Evolutionary conservation across 2,113 vertebrate species (phyloP).

Genomic region (Dendropsophus ebraccatus): DNA sequence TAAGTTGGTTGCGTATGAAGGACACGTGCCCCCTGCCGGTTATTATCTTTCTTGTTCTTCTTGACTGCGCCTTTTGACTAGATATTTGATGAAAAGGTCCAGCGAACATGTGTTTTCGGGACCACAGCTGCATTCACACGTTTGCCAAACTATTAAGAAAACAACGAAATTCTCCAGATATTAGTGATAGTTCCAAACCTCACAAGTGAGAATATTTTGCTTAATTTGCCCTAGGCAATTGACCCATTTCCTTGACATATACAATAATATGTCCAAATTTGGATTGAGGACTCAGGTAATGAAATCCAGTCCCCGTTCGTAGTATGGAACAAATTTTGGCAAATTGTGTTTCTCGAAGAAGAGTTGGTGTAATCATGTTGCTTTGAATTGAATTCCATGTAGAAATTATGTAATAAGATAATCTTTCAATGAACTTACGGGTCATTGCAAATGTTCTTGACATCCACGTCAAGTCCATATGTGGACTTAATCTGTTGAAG

Average conservation of each 20-base stretch:
- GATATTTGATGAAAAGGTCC: slow-evolving; percentile 17
- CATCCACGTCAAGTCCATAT: not conserved
- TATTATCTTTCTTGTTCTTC: not conserved
- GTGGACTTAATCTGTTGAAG: not conserved
- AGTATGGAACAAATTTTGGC: not conserved
- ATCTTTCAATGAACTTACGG: not conserved
- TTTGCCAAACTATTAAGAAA: slow-evolving; percentile 53
- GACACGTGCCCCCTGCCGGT: slow-evolving; percentile 1
- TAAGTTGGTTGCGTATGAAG: not conserved
- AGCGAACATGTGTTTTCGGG: slow-evolving; percentile 22
- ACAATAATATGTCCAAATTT: slow-evolving; percentile 13
- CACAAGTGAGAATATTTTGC: slow-evolving; percentile 19
- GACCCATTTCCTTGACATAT: slow-evolving; percentile 17
- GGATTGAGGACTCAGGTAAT: slow-evolving; percentile 4
- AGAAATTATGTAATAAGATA: not conserved
- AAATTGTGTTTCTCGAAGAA: not conserved
- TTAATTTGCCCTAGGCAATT: slow-evolving; percentile 29
- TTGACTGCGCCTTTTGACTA: not conserved
- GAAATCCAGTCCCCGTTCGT: not conserved
- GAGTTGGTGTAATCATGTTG: not conserved
- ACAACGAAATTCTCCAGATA: slow-evolving; percentile 50
- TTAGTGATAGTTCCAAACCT: slow-evolving; percentile 28
- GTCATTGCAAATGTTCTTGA: not conserved
- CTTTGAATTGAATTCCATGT: not conserved
- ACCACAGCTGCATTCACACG: slow-evolving; percentile 42